A percentile compares a stretch with the other conserved stretches of the same genome.
Evolutionary conservation across 1,140 invertebrate species (phyloP).

Genomic region (Euura saliciscinereae): DNA sequence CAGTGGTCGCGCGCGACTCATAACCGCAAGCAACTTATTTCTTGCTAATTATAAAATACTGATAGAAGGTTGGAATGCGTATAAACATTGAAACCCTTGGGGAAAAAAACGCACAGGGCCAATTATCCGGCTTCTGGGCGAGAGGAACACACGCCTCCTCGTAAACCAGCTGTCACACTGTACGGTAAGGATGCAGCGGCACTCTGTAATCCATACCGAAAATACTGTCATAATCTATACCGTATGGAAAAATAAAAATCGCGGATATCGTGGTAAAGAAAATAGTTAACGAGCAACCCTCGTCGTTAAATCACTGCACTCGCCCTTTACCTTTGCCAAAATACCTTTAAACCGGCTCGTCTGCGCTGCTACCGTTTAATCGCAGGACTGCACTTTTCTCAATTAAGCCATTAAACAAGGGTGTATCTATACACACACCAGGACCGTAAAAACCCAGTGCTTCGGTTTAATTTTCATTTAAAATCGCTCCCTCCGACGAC

Average conservation of each 20-base stretch:
- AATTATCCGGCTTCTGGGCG: constrained; percentile 33
- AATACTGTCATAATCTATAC: too few species aligned
- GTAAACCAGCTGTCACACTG: constrained; percentile 13
- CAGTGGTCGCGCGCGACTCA: too few species aligned
- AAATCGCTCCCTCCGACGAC: constrained; percentile 47
- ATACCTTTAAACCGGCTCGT: too few species aligned
- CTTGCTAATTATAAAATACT: constrained; percentile 47
- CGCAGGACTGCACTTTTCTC: too few species aligned
- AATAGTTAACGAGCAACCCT: too few species aligned
- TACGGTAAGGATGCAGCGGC: background rate
- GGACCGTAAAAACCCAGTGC: constrained; percentile 14
- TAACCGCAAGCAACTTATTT: background rate
- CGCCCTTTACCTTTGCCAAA: too few species aligned
- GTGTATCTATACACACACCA: too few species aligned
- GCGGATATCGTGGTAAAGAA: too few species aligned
- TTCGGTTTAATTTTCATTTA: constrained; percentile 59
- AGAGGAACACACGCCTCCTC: constrained; percentile 26
- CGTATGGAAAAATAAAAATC: too few species aligned
- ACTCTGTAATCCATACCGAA: background rate
- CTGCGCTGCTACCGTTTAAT: too few species aligned
- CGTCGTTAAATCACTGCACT: too few species aligned
- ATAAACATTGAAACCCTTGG: constrained; percentile 41
- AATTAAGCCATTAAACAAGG: too few species aligned
- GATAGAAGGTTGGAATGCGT: constrained; percentile 33
- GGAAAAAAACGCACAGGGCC: constrained; percentile 34